Base-by-base conservation (phyloP, 2,797 vertebrate genomes). In the Rhinoraja longicauda region DNA sequence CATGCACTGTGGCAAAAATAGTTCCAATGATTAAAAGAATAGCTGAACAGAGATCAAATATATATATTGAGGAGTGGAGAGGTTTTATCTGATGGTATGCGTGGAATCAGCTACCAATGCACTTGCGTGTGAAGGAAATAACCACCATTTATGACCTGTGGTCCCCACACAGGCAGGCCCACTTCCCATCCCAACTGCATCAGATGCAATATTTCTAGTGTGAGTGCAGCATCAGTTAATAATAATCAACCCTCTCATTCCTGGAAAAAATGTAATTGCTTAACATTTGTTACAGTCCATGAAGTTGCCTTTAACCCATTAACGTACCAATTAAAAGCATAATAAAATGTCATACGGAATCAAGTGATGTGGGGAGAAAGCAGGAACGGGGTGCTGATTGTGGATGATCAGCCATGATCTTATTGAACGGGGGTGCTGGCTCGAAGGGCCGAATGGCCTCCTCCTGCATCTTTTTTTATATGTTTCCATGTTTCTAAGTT, bases 31-130 rank as follows among this genome's bases (percentile, higher is more conserved):
- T 72, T 91, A 45, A 73, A 91, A 29, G 64, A 45, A 91, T 45
- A 73, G 12, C 13, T 91, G 67, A 73, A 75, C 90, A 39, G 29
- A 36, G 67, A 92, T 26, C 90, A 92, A 92, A 92, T 75, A 92
- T 45, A 92, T 45, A 72, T 57, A 73, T 75, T 70, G 73, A 29
- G 26, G 53, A 53, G 67, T 39, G 72, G 67, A 75, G 19, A 53
- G 67, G 26, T 4, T 19, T 92, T 53, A 92, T 92, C 67, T 92
- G 90, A 92, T 92, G 90, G 12, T 72, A 75, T 75, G 26, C 7
- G 4, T 75, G 12, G 24, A 75, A 75, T 92, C 72, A 92, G 70
- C 53, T 75, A 73, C 24, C 26, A 75, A 92, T 75, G 53, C 91
- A n/a, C 19, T 75, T 75, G 36, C 26, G 24, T 57, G 90, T 91